Percentiles rank a stretch among this genome's conserved stretches.
Conservation (phyloP, 2,888 invertebrate species). For the Zele albiditarsus region DNA sequence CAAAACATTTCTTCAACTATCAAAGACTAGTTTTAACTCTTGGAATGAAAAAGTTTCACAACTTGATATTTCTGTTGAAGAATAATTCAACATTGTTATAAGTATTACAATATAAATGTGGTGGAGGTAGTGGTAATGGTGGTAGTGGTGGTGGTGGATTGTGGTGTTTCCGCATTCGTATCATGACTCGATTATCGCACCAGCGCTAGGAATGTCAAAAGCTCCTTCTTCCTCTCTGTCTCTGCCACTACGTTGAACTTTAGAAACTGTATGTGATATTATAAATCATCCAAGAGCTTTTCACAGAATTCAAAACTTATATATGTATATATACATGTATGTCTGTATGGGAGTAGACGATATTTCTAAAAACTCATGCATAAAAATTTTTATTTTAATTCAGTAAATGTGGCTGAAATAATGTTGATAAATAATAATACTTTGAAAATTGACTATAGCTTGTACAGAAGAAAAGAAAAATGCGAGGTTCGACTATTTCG, state of each 20-base stretch:
- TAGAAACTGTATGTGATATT: conserved; percentile 22
- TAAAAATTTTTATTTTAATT: neutral
- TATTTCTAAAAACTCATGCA: neutral
- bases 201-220: conserved; percentile 20
- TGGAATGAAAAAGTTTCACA: neutral
- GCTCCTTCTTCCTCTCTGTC: conserved; percentile 22
- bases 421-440: too few relatives aligned
- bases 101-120: neutral
- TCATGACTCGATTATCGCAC: conserved; percentile 37
- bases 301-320: conserved; percentile 27
- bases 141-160: neutral
- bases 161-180: conserved; percentile 13
- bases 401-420: too few relatives aligned
- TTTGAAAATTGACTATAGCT: too few relatives aligned
- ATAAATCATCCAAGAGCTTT: conserved; percentile 18
- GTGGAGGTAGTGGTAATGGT: neutral
- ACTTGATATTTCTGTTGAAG: neutral
- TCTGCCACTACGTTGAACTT: conserved; percentile 21
- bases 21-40: neutral
- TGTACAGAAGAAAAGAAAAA: too few relatives aligned
- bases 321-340: neutral
- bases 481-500: too few relatives aligned
- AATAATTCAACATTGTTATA: neutral
- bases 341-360: neutral
- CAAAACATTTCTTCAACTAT: neutral